Evolutionary conservation across 2,888 invertebrate species (phyloP), one percentile per base, ranked within the genome.

Genomic region (Drosophila planitibia): DNA sequence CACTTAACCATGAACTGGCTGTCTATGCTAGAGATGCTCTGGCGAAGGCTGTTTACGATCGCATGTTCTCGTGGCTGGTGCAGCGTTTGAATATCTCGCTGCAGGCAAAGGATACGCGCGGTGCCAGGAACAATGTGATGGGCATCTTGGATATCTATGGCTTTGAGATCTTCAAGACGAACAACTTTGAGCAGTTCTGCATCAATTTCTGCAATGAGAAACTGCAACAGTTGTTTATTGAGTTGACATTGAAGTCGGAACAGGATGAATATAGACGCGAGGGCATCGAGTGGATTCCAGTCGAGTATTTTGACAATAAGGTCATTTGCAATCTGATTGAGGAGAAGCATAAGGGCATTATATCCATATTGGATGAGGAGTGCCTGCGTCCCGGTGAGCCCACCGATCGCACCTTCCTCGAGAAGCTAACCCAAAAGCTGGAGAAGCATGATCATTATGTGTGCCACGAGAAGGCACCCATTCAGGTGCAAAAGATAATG

Each of bases 141-240:
- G 98, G 98, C 3, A 97, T 98, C 82, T 94, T 98, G 80, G 98
- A 98, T 92, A 98, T 98, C 86, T 98, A 98, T 89, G 98, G 98
- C 58, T 98, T 98, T 92, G 98, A 98, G 94, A 97, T 98, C 80
- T 98, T 98, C 94, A 95, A 97, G 62, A 96, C 95, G 82, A 98
- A 98, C 92, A 97, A 97, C 96, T 93, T 91, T 73, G 92, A 93
- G 93, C 98, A 98, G 93, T 97, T 98, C 93, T 98, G 98, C 94
- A 98, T 98, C 76, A 98, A 98, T 94, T 98, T 97, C 94, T 98
- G 98, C 93, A 98, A 98, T 92, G 98, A 98, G 94, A 98, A 98
- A 93, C 95, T 98, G 73, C 98, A 98, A 92, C 98, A 98, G 93
- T 94, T 98, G 73, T 98, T 98, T 93, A 98, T 98, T 91, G 97